A percentile compares a stretch with the other conserved stretches of the same genome.
phyloP scores from a whole-genome alignment of 1,140 invertebrate genomes.

The Lepidurus arcticus region DNA sequence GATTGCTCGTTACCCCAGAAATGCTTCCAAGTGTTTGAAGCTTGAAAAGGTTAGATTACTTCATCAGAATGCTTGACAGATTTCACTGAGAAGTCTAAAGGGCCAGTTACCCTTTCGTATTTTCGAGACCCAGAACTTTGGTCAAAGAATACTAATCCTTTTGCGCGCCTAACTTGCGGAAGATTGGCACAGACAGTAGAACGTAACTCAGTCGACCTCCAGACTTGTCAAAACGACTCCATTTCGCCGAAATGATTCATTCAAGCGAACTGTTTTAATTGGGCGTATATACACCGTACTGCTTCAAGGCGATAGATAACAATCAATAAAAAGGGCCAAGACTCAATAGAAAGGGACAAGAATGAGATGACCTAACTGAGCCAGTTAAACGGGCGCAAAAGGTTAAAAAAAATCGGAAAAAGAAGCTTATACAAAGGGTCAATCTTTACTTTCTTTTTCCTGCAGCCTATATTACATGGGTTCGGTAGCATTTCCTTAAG shows the following conservation, averaged over 20 bases:
- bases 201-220: not conserved
- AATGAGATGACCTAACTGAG: no score
- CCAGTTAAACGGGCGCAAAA: no score
- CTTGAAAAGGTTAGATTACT: not conserved
- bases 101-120: not conserved
- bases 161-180: slow-evolving; percentile 13
- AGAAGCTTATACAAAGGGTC: no score
- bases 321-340: not conserved
- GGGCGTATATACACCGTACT: not conserved
- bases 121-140: not conserved
- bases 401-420: no score
- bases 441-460: no score
- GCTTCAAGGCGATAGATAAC: not conserved
- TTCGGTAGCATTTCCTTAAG: no score
- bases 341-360: not conserved
- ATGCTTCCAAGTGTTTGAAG: no score
- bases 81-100: not conserved
- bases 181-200: slow-evolving; percentile 1
- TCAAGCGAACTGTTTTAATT: not conserved
- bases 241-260: not conserved
- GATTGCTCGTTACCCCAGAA: no score
- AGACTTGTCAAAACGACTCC: not conserved
- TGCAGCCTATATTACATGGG: no score
- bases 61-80: slow-evolving; percentile 5
- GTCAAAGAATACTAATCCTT: slow-evolving; percentile 1